Evolutionary conservation across 2,113 vertebrate genomes (phyloP).

Genomic region (Pogona vitticeps): DNA sequence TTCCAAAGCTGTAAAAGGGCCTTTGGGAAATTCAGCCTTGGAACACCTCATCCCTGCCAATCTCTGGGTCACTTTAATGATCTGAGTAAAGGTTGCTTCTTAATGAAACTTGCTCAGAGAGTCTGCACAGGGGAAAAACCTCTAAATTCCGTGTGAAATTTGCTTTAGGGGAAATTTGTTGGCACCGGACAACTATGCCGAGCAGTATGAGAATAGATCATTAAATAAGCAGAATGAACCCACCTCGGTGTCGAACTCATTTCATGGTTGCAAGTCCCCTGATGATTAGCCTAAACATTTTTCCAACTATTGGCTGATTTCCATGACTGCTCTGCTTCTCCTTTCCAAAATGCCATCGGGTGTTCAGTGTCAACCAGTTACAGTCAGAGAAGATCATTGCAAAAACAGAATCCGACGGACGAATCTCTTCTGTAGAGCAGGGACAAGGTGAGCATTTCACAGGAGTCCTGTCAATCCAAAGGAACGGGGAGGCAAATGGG

Average conservation of each 20-base stretch:
- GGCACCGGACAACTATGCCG: neutral
- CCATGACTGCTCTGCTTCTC: neutral
- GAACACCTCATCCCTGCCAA: too few species aligned
- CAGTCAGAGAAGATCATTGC: neutral
- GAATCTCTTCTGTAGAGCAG: too few species aligned
- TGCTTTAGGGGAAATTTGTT: neutral
- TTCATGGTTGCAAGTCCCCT: neutral
- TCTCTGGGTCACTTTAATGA: neutral
- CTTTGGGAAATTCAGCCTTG: neutral
- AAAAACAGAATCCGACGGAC: too few species aligned
- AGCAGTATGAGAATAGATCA: neutral
- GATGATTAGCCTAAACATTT: neutral
- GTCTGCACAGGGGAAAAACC: neutral
- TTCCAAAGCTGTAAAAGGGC: neutral
- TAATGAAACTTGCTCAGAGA: neutral
- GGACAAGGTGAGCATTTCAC: neutral
- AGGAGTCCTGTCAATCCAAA: neutral
- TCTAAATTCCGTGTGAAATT: neutral
- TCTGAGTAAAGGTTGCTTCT: too few species aligned
- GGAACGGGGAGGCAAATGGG: neutral
- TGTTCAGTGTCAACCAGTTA: neutral
- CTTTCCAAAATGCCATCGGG: neutral
- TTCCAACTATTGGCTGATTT: neutral
- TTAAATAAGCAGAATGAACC: neutral
- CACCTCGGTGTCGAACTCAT: neutral